Base-by-base conservation (phyloP, 2,113 vertebrate species). In the Oxyruncus cristatus region DNA sequence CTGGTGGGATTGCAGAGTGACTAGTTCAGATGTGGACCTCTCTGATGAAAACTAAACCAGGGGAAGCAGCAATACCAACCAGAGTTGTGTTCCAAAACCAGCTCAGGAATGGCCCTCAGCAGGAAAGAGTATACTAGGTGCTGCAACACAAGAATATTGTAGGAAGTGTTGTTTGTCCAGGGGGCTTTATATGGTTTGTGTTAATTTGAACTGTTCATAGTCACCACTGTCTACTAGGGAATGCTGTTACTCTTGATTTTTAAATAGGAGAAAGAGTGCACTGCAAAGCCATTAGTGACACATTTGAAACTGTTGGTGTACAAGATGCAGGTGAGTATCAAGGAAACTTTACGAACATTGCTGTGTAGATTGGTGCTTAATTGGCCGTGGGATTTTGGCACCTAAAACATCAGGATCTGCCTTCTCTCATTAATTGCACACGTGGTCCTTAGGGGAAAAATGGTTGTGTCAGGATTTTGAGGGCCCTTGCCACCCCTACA, bases 401-500 rank as follows among this genome's bases (percentile, higher is more conserved):
- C 12, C 32, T 55, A 46, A 59, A 59, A 63, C 21, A 19, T 42
- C 58, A 65, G 30, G 14, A 72, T 32, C 35, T 9, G 12, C 12
- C 12, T 73, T 73, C 18, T 77, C 30, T 89, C 24, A 73, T 9
- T 16, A 44, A 46, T 47, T 30, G 76, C 22, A n/a, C 11, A 52
- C 5, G 33, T 62, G 9, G 2, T n/a, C 8, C 67, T 85, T 4
- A 37, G 52, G 53, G 28, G 8, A n/a, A 73, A 53, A 80, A 42
- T 8, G 3, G 6, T 65, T 61, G 5, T 80, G 11, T 27, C 27
- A 73, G 37, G 17, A 26, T 19, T 77, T 7, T 1, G 4, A 66
- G 14, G 17, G 4, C 16, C 6, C 16, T 79, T 26, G 24, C 5
- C 9, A 41, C 0, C 7, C 18, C 7, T 67, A 11, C 7, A 14